Evolutionary conservation across 2,888 invertebrate genomes (phyloP), one percentile per base, ranked within the genome.

Genomic region (Dicranocentrus wangi): DNA sequence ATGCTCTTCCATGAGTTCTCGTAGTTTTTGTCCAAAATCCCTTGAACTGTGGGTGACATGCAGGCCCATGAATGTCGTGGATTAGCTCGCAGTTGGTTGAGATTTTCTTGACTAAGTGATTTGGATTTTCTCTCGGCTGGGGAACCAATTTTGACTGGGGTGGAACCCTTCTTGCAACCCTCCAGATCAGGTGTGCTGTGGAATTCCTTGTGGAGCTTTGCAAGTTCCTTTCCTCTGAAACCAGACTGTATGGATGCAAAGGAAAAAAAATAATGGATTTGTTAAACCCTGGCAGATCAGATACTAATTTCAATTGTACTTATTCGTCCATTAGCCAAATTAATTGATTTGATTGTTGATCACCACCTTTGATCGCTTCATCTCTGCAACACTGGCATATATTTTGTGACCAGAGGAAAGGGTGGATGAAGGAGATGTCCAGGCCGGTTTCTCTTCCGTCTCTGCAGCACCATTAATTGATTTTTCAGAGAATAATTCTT

Each of bases 311-410:
- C 7, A 23, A 27, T 53, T 39, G 39, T 39, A 39, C 7, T 39
- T 39, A n/a, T n/a, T n/a, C n/a, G n/a, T n/a, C n/a, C 13, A 8
- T 8, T 39, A 39, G 13, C 39, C 39, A 13, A 13, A 13, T 5
- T 13, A 39, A n/a, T n/a, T 47, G 47, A n/a, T n/a, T n/a, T n/a
- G n/a, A n/a, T n/a, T n/a, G n/a, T n/a, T n/a, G n/a, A n/a, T n/a
- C n/a, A n/a, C n/a, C 86, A 91, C 93, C 89, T 94, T 93, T 85
- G 91, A 92, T 75, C 97, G 92, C 89, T 97, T 97, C 97, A 97
- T 97, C 89, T 97, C 97, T 0, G 97, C 95, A 55, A 97, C 97
- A 88, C 96, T 97, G 58, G 96, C 95, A 89, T 97, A 97, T 47
- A 96, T 96, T 81, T 93, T 90, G 1, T 91, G 90, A 58, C 85